A percentile compares a stretch with the other conserved stretches of the same genome.
Evolutionary conservation across 2,797 vertebrate genomes (phyloP).

Genomic region (Clarias laeviceps): DNA sequence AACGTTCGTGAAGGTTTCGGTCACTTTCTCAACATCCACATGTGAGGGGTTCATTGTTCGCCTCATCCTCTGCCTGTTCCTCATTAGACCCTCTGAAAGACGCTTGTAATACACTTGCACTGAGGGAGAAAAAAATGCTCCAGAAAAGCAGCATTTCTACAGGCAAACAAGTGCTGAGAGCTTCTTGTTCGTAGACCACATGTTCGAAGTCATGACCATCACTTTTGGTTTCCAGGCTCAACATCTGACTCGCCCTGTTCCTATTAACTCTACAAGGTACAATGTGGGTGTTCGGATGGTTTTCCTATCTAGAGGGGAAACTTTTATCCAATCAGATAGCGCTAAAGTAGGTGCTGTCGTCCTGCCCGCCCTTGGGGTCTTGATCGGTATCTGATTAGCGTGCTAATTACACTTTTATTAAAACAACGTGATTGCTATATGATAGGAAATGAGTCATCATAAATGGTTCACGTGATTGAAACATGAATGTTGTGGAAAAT

Average conservation of each 20-base stretch:
- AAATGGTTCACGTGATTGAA: background rate
- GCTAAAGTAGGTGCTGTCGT: background rate
- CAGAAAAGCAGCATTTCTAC: background rate
- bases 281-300: background rate
- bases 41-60: constrained; percentile 16
- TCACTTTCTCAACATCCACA: constrained; percentile 17
- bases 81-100: constrained; percentile 12
- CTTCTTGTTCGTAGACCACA: background rate
- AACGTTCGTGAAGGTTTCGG: constrained; percentile 12
- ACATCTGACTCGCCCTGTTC: background rate
- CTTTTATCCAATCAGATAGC: background rate
- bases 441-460: background rate
- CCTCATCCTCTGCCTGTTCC: constrained; percentile 6
- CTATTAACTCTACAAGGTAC: background rate
- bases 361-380: background rate
- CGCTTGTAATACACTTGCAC: background rate
- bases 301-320: constrained; percentile 2
- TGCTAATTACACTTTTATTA: constrained; percentile 4
- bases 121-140: background rate
- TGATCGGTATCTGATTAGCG: background rate
- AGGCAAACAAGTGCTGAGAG: constrained; percentile 1
- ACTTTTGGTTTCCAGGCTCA: background rate
- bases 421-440: background rate
- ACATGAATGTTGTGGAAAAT: background rate
- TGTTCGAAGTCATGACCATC: constrained; percentile 9